Conservation (phyloP, 2,797 vertebrate species). For the Myotis pilosus region DNA sequence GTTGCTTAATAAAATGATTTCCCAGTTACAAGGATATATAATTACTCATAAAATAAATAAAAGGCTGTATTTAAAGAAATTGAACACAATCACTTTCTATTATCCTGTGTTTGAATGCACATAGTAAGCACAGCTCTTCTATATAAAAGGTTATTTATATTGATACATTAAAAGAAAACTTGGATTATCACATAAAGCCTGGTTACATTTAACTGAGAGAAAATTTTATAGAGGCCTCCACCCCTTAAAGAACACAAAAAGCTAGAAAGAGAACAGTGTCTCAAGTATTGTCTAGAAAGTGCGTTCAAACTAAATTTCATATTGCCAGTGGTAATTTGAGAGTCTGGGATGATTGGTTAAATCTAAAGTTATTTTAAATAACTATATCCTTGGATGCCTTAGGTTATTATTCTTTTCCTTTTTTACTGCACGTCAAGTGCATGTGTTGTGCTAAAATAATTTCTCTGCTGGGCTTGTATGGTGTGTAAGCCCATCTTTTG, state of each 20-base stretch:
- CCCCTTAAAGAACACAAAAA: constrained; percentile 29
- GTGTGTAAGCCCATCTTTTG: not conserved
- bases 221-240: not conserved
- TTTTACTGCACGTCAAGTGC: not conserved
- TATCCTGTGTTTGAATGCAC: not conserved
- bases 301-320: not conserved
- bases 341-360: not conserved
- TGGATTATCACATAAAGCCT: not conserved
- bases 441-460: not conserved
- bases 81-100: not conserved
- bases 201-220: not conserved
- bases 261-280: constrained; percentile 4
- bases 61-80: not conserved
- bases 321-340: not conserved
- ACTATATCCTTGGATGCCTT: not conserved
- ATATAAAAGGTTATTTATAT: not conserved
- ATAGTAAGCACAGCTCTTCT: not conserved
- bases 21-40: not conserved
- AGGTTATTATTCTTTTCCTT: not conserved
- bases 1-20: constrained; percentile 50
- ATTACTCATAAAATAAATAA: constrained; percentile 57
- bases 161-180: not conserved
- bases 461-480: not conserved
- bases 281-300: constrained; percentile 4
- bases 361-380: not conserved